Evolutionary conservation across 2,797 vertebrate species (phyloP).

Genomic region (Adelosebastes latens): DNA sequence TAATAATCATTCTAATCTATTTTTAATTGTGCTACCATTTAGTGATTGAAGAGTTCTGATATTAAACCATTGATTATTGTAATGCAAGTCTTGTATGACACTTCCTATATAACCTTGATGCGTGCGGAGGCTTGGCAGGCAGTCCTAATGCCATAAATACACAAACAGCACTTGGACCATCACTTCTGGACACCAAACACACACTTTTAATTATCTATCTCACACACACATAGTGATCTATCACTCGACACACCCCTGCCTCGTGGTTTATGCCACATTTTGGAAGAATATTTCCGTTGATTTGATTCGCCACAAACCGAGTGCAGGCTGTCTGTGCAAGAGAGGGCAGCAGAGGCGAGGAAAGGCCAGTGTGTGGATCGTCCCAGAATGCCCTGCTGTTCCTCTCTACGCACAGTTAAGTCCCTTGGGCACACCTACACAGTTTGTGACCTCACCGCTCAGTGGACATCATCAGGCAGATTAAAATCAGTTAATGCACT

Average conservation of each 20-base stretch:
- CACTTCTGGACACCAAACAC: neutral
- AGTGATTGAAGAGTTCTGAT: neutral
- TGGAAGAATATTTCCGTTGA: neutral
- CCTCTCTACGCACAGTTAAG: constrained; percentile 25
- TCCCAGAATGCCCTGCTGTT: constrained; percentile 37
- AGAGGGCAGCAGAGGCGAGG: constrained; percentile 33
- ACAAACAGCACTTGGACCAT: neutral
- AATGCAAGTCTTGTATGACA: neutral
- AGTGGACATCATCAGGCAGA: constrained; percentile 71
- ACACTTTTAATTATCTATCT: neutral
- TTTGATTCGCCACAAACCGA: neutral
- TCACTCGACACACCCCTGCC: neutral
- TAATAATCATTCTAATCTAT: neutral
- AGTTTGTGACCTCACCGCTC: constrained; percentile 52
- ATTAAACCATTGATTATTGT: neutral
- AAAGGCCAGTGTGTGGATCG: constrained; percentile 5
- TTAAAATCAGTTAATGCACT: constrained; percentile 71
- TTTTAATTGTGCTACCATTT: neutral
- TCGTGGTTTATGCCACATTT: neutral
- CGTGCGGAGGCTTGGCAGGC: neutral
- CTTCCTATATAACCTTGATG: neutral
- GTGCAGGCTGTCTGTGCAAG: neutral
- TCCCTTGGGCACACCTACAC: constrained; percentile 32
- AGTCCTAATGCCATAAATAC: neutral
- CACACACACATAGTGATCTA: neutral